phyloP scores from a whole-genome alignment of 2,113 vertebrate genomes.

The Tragulus kanchil region DNA sequence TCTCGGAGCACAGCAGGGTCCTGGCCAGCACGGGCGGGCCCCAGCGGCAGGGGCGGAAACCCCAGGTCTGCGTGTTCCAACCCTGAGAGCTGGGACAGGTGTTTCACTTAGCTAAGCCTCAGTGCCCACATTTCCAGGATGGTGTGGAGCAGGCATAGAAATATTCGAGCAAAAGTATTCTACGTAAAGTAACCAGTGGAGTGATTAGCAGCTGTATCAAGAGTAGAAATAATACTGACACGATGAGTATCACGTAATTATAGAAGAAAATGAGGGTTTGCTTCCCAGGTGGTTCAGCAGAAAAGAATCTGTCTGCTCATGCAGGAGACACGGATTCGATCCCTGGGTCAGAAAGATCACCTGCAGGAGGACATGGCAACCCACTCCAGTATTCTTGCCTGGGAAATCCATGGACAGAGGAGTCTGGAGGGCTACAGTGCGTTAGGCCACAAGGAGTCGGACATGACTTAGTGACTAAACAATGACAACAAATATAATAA shows the following conservation, averaged over 20 bases:
- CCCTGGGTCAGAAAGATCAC: not conserved
- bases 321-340: not conserved
- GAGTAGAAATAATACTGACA: not conserved
- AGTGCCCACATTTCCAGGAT: not conserved
- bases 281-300: not conserved
- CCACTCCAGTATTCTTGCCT: not conserved
- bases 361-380: not conserved
- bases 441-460: rapidly evolving
- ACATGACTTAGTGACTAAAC: not conserved
- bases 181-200: not conserved
- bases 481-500: not conserved
- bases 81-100: rapidly evolving
- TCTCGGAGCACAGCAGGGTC: rapidly evolving
- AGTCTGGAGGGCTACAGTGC: not conserved
- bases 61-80: rapidly evolving
- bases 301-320: not conserved
- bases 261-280: not conserved
- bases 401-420: not conserved
- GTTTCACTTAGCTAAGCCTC: not conserved
- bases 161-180: not conserved
- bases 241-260: not conserved
- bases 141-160: not conserved
- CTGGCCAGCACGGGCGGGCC: rapidly evolving
- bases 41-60: rapidly evolving
- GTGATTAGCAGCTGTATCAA: not conserved